Conservation (phyloP, 2,113 vertebrate genomes). For the Carettochelys insculpta region DNA sequence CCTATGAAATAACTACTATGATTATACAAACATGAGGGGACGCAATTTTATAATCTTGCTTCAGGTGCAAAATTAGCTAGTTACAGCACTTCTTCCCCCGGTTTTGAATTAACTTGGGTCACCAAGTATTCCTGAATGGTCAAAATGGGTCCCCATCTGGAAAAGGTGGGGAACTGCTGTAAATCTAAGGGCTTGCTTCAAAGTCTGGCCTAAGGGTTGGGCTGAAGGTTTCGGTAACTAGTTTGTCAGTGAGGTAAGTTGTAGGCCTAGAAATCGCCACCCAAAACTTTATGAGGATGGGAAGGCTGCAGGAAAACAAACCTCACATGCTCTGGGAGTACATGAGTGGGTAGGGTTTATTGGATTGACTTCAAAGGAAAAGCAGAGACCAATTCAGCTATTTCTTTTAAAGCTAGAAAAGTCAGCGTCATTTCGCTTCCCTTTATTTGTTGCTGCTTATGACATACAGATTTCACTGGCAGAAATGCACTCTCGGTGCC, state of each 20-base stretch:
- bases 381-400: background rate
- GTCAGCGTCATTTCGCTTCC: background rate
- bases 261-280: background rate
- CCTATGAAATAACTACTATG: too few species aligned
- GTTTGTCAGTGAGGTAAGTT: background rate
- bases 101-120: too few species aligned
- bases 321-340: background rate
- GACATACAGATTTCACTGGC: background rate
- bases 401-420: background rate
- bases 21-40: too few species aligned
- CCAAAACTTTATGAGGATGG: background rate
- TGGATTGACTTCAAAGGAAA: background rate
- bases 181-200: background rate
- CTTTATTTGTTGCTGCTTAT: background rate
- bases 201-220: background rate
- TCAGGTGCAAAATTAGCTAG: too few species aligned
- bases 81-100: too few species aligned
- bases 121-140: too few species aligned
- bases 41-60: too few species aligned
- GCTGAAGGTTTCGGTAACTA: background rate
- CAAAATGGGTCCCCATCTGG: too few species aligned
- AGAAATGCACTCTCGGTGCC: rapidly evolving
- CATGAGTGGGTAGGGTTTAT: background rate
- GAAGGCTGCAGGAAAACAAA: background rate
- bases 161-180: too few species aligned